Conservation (phyloP, 2,113 vertebrate genomes). For the Rafetus swinhoei region DNA sequence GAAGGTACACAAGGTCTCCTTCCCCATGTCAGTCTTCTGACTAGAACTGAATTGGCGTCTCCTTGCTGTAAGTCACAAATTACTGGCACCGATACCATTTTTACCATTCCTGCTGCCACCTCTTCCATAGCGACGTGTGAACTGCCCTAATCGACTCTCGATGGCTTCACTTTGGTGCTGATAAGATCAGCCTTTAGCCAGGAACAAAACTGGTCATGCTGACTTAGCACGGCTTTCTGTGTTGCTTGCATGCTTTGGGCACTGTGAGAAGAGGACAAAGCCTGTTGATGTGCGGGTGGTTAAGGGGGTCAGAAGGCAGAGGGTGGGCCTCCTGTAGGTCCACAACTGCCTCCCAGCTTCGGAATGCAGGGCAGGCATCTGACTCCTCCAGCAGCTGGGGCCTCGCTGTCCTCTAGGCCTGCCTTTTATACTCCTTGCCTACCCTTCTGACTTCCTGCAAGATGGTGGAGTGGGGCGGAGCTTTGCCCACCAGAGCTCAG, state of each 20-base stretch:
- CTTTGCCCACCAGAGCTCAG: too few relatives aligned
- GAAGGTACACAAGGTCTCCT: background rate
- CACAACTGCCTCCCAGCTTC: too few relatives aligned
- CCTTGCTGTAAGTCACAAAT: background rate
- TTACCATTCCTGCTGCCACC: background rate
- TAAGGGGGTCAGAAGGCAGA: background rate
- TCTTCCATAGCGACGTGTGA: background rate
- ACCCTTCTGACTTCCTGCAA: too few relatives aligned
- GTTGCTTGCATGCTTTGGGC: background rate
- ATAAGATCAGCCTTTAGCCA: background rate
- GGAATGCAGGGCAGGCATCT: too few relatives aligned
- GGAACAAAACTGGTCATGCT: background rate
- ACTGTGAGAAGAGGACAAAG: background rate
- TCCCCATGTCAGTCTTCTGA: background rate
- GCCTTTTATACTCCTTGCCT: too few relatives aligned
- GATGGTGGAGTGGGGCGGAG: too few relatives aligned
- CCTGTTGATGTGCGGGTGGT: background rate
- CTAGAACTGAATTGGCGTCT: background rate
- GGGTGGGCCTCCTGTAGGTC: too few relatives aligned
- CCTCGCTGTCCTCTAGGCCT: too few relatives aligned
- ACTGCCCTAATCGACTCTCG: background rate
- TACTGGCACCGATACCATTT: background rate
- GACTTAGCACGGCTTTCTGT: background rate
- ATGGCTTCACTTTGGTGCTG: background rate
- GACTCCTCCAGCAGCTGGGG: too few relatives aligned